Evolutionary conservation across 1,140 invertebrate species (phyloP).

Genomic region (Drosophila pruinosa): DNA sequence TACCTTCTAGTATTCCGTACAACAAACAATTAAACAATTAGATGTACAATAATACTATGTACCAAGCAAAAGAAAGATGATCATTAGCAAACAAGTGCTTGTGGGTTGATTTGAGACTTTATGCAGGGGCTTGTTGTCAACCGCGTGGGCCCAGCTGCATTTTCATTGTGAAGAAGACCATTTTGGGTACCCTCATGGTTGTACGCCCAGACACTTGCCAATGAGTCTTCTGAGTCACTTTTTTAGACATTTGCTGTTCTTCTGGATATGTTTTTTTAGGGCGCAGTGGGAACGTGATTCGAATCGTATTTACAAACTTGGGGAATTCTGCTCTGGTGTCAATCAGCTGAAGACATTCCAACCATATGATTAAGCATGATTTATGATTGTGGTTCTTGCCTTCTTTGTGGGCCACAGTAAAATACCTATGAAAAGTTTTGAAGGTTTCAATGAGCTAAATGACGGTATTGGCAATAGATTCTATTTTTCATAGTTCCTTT

Average conservation of each 20-base stretch:
- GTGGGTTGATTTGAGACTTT: slow-evolving; percentile 5
- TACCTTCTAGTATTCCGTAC: too few species aligned
- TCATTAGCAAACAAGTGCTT: background rate
- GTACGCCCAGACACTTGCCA: slow-evolving; percentile 54
- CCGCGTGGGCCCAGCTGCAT: slow-evolving; percentile 49
- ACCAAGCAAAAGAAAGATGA: background rate
- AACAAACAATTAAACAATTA: background rate
- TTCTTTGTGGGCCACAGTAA: background rate
- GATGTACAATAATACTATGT: background rate
- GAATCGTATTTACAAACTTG: slow-evolving; percentile 29
- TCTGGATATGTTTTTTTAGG: slow-evolving; percentile 10
- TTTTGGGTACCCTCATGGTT: slow-evolving; percentile 36
- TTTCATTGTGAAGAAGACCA: slow-evolving; percentile 64
- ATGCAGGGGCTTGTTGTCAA: slow-evolving; percentile 41
- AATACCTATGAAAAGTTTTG: too few species aligned
- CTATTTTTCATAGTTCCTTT: too few species aligned
- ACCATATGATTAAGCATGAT: background rate
- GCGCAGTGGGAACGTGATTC: slow-evolving; percentile 20
- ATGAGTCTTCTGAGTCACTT: slow-evolving; percentile 8
- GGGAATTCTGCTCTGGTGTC: background rate
- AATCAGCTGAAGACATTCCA: background rate
- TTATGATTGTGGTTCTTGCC: background rate
- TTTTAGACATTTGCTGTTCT: slow-evolving; percentile 7
- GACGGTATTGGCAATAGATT: too few species aligned
- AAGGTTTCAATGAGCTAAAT: too few species aligned